Evolutionary conservation across 92 coral and sea anemone genomes (phyloP).

Genomic region (Phenganax marumi): DNA sequence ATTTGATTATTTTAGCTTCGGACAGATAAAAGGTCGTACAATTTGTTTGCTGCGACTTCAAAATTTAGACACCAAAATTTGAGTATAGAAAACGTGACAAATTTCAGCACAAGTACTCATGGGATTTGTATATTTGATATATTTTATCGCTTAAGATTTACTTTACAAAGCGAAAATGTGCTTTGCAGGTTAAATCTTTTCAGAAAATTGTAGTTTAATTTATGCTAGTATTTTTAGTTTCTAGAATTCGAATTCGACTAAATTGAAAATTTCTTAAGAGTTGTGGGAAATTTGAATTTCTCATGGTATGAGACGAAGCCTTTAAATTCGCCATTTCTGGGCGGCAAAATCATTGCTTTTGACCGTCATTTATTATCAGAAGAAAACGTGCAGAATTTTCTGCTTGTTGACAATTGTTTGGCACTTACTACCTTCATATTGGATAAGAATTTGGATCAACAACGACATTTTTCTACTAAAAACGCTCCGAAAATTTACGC

Average conservation of each 20-base stretch:
- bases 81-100: background rate
- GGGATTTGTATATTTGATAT: slow-evolving; percentile 6
- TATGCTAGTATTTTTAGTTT: slow-evolving; percentile 11
- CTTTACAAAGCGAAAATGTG: too few species aligned
- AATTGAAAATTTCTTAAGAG: background rate
- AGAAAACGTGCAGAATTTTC: too few species aligned
- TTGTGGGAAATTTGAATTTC: background rate
- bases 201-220: slow-evolving; percentile 8
- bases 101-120: background rate
- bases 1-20: slow-evolving; percentile 68
- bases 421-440: too few species aligned
- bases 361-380: too few species aligned
- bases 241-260: background rate
- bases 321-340: too few species aligned
- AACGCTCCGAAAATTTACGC: too few species aligned
- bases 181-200: background rate
- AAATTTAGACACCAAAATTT: slow-evolving; percentile 62
- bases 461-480: too few species aligned
- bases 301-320: too few species aligned
- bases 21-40: slow-evolving; percentile 86
- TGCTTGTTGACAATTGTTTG: too few species aligned
- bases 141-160: background rate
- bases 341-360: too few species aligned
- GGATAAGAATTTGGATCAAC: too few species aligned
- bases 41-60: slow-evolving; percentile 74